These are phyloP conservation scores for Hymenochirus boettgeri DNA, from an alignment of 2,113 vertebrate species.

Conservation along the genomic window DNA sequence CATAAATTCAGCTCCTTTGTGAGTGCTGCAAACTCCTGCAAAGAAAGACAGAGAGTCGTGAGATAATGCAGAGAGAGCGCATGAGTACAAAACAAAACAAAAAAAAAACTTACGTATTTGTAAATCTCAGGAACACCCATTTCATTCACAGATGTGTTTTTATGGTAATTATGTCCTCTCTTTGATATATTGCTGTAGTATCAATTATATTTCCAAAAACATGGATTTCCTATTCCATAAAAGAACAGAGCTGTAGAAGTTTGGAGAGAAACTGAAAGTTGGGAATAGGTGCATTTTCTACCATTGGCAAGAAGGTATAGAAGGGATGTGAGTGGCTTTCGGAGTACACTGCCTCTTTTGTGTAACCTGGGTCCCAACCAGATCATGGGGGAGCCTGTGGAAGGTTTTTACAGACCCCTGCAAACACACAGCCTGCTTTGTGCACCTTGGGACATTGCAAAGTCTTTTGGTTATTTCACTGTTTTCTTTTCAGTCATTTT, in stretches of 20 bases:
- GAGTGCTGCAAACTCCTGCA: slow-evolving; percentile 85
- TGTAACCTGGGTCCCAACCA: slow-evolving; percentile 16
- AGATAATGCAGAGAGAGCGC: background rate
- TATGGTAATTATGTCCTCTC: background rate
- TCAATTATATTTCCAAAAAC: background rate
- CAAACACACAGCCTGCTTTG: slow-evolving; percentile 16
- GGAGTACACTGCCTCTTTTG: slow-evolving; percentile 34
- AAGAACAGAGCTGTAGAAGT: slow-evolving; percentile 5
- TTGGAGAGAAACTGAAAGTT: background rate
- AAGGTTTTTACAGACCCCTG: slow-evolving; percentile 18
- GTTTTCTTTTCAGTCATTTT: slow-evolving; percentile 10
- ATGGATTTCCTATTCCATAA: background rate
- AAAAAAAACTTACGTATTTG: slow-evolving; percentile 16
- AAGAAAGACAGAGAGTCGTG: background rate
- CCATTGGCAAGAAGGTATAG: slow-evolving; percentile 26
- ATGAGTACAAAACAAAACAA: no score
- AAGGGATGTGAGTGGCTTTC: slow-evolving; percentile 12
- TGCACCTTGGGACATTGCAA: background rate
- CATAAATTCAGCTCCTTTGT: slow-evolving; percentile 89
- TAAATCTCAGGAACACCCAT: slow-evolving; percentile 23
- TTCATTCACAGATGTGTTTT: slow-evolving; percentile 1
- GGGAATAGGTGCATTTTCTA: slow-evolving; percentile 1
- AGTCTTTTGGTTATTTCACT: slow-evolving; percentile 3
- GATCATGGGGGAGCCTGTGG: slow-evolving; percentile 11
- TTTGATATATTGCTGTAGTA: background rate